Evolutionary conservation across 2,113 vertebrate species (phyloP), one percentile per base, ranked within the genome.

Genomic region (Menidia beryllina): DNA sequence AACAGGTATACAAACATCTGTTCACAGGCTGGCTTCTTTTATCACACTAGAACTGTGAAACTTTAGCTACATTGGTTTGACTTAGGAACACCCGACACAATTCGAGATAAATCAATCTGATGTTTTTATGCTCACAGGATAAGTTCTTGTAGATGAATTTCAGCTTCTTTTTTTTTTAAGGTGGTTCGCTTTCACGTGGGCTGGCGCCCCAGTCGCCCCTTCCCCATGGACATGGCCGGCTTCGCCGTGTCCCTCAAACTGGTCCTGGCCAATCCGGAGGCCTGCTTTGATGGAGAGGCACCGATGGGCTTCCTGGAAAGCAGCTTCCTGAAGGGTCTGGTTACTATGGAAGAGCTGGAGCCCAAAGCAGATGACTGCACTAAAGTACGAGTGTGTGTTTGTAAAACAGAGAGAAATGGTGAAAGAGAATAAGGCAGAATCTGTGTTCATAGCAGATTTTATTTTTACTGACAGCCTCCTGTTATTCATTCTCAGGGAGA

Each of bases 181-280:
- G 91, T 92, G 1, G 88, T 95, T n/a, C 94, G 95, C 21, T 97
- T 97, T 82, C 95, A 97, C 72, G 96, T 96, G 0, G 96, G 95
- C 11, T 97, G 96, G 96, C 94, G 95, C 51, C 95, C 96, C 39
- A 94, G 82, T 57, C 93, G 96, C 0, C 96, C 96, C 24, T 97
- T 97, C 83, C 95, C 96, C 0, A 79, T 97, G 68, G 96, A 97
- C 84, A 97, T 97, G 96, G 96, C 96, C 0, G 95, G 95, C 27
- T 97, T 97, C 1, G 95, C 96, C 0, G 91, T 97, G 3, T 94
- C 96, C 27, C 91, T 97, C 49, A 89, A 87, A 34, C 86, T 95
- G 75, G 89, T 97, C 5, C 69, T 96, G 85, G 83, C 91, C 69
- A 94, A 95, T 71, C 93, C 89, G 0, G 91, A 92, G 13, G 94